Evolutionary conservation across 1,140 invertebrate species (phyloP).

Genomic region (Apis cerana): DNA sequence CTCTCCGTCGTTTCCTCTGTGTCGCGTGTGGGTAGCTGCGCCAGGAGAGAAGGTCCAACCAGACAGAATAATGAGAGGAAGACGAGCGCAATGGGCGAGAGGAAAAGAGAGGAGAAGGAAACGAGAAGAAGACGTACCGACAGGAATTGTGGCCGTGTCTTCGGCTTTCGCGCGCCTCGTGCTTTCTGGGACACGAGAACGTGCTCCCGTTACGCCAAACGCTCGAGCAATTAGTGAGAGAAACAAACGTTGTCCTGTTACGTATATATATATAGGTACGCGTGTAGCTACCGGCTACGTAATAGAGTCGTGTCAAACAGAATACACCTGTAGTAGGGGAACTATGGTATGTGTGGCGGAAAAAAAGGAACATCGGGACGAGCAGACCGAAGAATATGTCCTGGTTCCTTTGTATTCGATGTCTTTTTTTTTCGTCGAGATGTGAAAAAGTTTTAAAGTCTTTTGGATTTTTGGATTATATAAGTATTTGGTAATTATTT

Average conservation of each 20-base stretch:
- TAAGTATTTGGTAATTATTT: too few species aligned
- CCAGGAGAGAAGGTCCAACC: slow-evolving; percentile 22
- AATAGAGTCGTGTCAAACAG: slow-evolving; percentile 39
- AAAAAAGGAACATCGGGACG: slow-evolving; percentile 27
- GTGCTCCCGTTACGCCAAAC: slow-evolving; percentile 64
- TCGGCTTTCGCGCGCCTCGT: background rate
- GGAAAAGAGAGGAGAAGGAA: background rate
- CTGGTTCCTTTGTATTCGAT: slow-evolving; percentile 36
- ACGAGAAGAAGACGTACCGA: background rate
- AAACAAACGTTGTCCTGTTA: slow-evolving; percentile 58
- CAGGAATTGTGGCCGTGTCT: slow-evolving; percentile 16
- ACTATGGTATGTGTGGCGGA: slow-evolving; percentile 25
- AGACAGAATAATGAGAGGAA: slow-evolving; percentile 58
- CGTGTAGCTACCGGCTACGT: slow-evolving; percentile 14
- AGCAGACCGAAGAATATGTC: slow-evolving; percentile 34
- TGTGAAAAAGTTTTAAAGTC: too few species aligned
- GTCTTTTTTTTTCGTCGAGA: background rate
- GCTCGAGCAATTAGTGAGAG: slow-evolving; percentile 56
- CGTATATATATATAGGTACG: background rate
- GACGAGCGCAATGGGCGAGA: background rate
- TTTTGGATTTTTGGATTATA: too few species aligned
- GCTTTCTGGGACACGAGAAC: slow-evolving; percentile 59
- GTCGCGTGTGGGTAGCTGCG: slow-evolving; percentile 51
- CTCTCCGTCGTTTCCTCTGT: slow-evolving; percentile 12
- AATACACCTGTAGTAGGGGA: background rate